phyloP scores from a whole-genome alignment of 2,797 vertebrate genomes.

The Trematomus bernacchii region DNA sequence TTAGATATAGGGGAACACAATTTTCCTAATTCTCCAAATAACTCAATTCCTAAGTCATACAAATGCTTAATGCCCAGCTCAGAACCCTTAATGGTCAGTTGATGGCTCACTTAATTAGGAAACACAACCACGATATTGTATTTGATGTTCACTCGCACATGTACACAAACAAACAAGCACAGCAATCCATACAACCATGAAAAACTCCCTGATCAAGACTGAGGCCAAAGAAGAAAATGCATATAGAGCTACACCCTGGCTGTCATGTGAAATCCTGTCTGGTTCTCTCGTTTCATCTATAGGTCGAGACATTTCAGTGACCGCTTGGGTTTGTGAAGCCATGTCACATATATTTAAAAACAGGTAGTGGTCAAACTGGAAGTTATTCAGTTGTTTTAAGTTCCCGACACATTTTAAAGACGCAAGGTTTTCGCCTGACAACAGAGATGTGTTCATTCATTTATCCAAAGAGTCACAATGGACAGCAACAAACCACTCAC shows the following conservation, averaged over 20 bases:
- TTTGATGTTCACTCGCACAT: neutral
- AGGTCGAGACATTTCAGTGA: conserved; percentile 12
- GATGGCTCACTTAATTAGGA: neutral
- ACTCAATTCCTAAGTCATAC: neutral
- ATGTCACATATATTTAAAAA: conserved; percentile 23
- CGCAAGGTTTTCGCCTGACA: conserved; percentile 8
- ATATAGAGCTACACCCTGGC: neutral
- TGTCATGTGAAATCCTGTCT: conserved; percentile 29
- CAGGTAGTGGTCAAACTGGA: conserved; percentile 12
- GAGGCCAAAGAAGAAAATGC: neutral
- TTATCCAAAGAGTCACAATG: neutral
- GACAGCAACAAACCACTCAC: conserved; percentile 36
- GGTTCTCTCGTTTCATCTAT: conserved; percentile 15
- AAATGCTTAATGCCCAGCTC: neutral
- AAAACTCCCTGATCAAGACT: neutral
- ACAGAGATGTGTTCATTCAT: conserved; percentile 3
- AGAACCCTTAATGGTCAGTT: neutral
- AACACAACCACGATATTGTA: neutral
- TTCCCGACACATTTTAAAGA: conserved; percentile 22
- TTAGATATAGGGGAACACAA: neutral
- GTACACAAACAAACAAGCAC: neutral
- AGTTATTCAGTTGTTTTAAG: neutral
- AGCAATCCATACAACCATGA: neutral
- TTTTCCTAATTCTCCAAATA: neutral
- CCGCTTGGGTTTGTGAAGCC: neutral